Percentiles rank a stretch among this genome's conserved stretches.
These are phyloP conservation scores for Prochilodus magdalenae DNA, from an alignment of 2,113 vertebrate genomes.

Conservation along the genomic window DNA sequence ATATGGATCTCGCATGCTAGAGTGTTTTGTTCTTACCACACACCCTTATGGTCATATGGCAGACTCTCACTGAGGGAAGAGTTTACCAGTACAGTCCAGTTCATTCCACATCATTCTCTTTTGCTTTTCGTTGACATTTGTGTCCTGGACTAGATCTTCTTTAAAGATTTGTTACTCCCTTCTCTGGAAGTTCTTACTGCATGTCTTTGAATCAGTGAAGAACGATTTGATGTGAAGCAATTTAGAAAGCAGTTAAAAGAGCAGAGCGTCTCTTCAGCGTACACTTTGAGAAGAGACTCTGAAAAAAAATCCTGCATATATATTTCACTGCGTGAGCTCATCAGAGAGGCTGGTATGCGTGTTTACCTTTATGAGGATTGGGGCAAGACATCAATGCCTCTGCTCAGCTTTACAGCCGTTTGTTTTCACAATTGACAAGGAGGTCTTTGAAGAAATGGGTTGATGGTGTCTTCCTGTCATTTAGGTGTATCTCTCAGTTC, in stretches of 20 bases:
- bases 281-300: conserved; percentile 41
- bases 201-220: conserved; percentile 30
- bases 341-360: conserved; percentile 38
- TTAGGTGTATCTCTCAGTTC: conserved; percentile 33
- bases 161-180: conserved; percentile 28
- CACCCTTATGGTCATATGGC: conserved; percentile 26
- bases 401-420: conserved; percentile 46
- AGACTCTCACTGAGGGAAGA: conserved; percentile 56
- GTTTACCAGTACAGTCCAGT: conserved; percentile 56
- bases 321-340: conserved; percentile 64
- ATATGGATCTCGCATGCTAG: conserved; percentile 56
- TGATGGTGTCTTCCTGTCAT: conserved; percentile 50
- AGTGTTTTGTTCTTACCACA: conserved; percentile 6
- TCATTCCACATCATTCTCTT: background rate
- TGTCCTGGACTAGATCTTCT: conserved; percentile 29
- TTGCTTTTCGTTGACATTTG: conserved; percentile 26
- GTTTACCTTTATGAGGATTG: conserved; percentile 60
- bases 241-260: conserved; percentile 42
- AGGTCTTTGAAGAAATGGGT: conserved; percentile 51
- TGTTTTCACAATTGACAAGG: conserved; percentile 43
- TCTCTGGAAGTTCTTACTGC: conserved; percentile 22
- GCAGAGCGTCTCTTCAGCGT: conserved; percentile 23
- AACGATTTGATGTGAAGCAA: conserved; percentile 29
- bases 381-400: conserved; percentile 50
- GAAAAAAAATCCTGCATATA: conserved; percentile 55